Percentiles rank a stretch among this genome's conserved stretches.
phyloP scores from a whole-genome alignment of 2,113 vertebrate genomes.

The Dicentrarchus labrax region DNA sequence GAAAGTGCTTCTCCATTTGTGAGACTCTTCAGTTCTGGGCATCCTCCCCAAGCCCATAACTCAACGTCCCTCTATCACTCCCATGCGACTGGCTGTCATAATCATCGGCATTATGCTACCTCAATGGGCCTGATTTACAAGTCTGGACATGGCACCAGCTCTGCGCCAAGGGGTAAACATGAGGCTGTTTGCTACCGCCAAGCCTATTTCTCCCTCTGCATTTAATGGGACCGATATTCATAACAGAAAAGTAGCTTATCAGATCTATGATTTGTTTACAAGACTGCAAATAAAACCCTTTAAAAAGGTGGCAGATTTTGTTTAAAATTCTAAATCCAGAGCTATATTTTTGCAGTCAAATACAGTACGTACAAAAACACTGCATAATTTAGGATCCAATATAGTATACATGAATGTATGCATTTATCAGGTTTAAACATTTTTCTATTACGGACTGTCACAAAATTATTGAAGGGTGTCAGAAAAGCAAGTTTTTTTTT shows the following conservation, averaged over 20 bases:
- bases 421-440: neutral
- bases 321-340: neutral
- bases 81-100: constrained; percentile 78
- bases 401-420: neutral
- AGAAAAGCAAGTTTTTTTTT: neutral
- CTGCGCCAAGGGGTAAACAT: constrained; percentile 67
- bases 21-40: constrained; percentile 78
- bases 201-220: constrained; percentile 42
- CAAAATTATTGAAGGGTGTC: neutral
- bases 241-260: constrained; percentile 46
- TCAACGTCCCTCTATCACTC: constrained; percentile 75
- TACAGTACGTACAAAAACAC: too few relatives aligned
- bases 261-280: constrained; percentile 44
- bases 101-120: constrained; percentile 81
- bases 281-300: constrained; percentile 10
- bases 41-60: constrained; percentile 75
- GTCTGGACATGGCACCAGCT: constrained; percentile 73
- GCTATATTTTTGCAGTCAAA: neutral
- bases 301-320: neutral
- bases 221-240: constrained; percentile 53
- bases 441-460: neutral
- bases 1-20: constrained; percentile 75
- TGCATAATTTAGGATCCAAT: neutral
- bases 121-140: constrained; percentile 82
- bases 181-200: constrained; percentile 55